Base-by-base conservation (phyloP, 2,888 invertebrate genomes). In the Gari tellinella region DNA sequence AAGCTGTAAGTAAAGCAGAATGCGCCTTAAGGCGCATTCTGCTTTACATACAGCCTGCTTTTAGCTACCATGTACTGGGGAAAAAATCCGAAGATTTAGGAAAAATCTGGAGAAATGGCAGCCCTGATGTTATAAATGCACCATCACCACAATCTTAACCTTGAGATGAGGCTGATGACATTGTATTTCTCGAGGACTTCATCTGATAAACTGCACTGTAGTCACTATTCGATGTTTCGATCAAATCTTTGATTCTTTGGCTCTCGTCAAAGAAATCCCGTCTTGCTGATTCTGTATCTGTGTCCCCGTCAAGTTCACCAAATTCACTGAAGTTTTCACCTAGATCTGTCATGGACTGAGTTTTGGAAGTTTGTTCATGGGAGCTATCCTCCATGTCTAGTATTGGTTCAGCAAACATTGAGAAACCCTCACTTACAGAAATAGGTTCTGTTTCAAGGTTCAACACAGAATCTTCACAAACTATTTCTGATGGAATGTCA, bases 161-260 rank as follows among this genome's bases (percentile, higher is more conserved):
- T 79, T 75, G 74, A 14, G 81, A 77, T 12, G 81, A 82, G 15
- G 80, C 58, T 5, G 77, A 61, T 8, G 81, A 80, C 52, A 79
- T 66, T 17, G 66, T 52, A 48, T 69, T 70, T 45, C 76, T 63
- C n/a, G 57, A 61, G 10, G 60, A 55, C 40, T 65, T 65, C 15
- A 55, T 65, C 51, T 63, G 63, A 12, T 61, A 46, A 8, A 61
- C 37, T 53, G 51, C 49, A 40, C 58, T 17, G 41, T 57, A 60
- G 15, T 80, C 77, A 45, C 67, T 66, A 14, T 72, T 64, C 15
- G 55, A 46, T 15, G 48, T 61, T 48, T 61, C 65, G 8, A 73
- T 15, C 19, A 72, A 31, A 21, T 49, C 63, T 41, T 63, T 57
- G 4, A 63, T 64, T 43, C 40, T 69, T 25, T 55, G 23, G 4